Percentiles rank a stretch among this genome's conserved stretches.
Conservation (phyloP, 2,797 vertebrate genomes). For the Xiphophorus birchmanni region DNA sequence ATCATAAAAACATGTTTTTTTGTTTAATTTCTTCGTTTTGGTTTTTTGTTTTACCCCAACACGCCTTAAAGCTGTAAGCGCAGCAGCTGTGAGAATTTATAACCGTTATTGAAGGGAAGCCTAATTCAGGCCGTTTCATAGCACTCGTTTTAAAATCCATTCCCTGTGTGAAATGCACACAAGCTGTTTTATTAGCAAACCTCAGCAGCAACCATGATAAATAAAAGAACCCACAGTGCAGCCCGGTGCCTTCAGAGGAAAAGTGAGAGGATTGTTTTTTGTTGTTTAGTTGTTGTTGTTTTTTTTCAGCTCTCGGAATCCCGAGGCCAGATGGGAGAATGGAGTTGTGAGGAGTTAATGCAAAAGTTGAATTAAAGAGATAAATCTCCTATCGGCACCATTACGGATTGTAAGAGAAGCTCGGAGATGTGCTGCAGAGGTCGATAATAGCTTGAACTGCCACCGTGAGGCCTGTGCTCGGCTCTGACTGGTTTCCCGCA, state of each 20-base stretch:
- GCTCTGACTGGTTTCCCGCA: slow-evolving; percentile 3
- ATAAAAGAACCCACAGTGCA: slow-evolving; percentile 43
- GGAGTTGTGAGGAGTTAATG: slow-evolving; percentile 72
- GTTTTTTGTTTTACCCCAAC: neutral
- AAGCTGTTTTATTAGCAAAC: slow-evolving; percentile 55
- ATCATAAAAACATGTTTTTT: slow-evolving; percentile 6
- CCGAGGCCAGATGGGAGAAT: slow-evolving; percentile 63
- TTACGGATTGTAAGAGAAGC: slow-evolving; percentile 30
- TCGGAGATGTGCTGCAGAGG: slow-evolving; percentile 22
- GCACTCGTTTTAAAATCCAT: slow-evolving; percentile 46
- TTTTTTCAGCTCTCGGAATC: slow-evolving; percentile 13
- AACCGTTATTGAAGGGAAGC: slow-evolving; percentile 32
- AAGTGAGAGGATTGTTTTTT: slow-evolving; percentile 26
- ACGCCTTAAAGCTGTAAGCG: slow-evolving; percentile 33
- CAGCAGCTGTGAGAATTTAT: slow-evolving; percentile 41
- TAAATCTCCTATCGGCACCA: slow-evolving; percentile 72
- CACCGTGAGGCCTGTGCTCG: slow-evolving; percentile 6
- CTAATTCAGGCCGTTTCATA: slow-evolving; percentile 53
- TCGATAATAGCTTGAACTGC: slow-evolving; percentile 50
- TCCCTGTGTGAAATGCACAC: slow-evolving; percentile 46
- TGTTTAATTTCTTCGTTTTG: neutral
- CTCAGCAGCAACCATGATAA: slow-evolving; percentile 57
- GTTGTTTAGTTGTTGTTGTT: neutral
- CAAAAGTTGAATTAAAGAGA: slow-evolving; percentile 76
- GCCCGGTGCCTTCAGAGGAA: slow-evolving; percentile 25